Percentiles rank a stretch among this genome's conserved stretches.
Evolutionary conservation across 2,797 vertebrate species (phyloP).

Genomic region (Schizothorax lantsangensis): DNA sequence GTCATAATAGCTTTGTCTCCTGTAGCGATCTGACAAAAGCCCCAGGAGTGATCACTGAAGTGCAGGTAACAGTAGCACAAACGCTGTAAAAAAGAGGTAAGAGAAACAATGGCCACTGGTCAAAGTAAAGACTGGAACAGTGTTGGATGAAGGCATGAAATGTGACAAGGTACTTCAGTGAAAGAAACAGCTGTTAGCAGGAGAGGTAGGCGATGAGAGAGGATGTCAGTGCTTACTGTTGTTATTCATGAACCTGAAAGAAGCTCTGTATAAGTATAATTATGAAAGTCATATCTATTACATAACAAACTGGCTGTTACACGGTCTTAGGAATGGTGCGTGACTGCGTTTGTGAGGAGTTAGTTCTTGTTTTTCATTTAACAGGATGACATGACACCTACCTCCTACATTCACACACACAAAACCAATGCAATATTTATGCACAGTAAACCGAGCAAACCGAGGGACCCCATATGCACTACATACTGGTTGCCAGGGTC

Average conservation of each 20-base stretch:
- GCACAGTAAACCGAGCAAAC: constrained; percentile 13
- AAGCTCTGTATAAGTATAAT: constrained; percentile 28
- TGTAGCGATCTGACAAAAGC: constrained; percentile 37
- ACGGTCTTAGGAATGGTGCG: background rate
- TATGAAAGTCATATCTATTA: constrained; percentile 32
- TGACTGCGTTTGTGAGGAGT: background rate
- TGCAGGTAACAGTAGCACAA: constrained; percentile 35
- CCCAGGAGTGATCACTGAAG: constrained; percentile 38
- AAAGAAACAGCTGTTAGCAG: constrained; percentile 21
- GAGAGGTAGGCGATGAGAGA: constrained; percentile 13
- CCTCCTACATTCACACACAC: background rate
- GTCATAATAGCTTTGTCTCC: constrained; percentile 6
- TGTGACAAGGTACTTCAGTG: constrained; percentile 27
- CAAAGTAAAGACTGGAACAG: background rate
- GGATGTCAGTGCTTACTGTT: constrained; percentile 1
- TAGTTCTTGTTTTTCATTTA: constrained; percentile 31
- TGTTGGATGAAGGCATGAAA: constrained; percentile 16
- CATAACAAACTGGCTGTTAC: constrained; percentile 19
- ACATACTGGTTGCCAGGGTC: background rate
- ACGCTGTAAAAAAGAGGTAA: constrained; percentile 17
- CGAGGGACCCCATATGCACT: constrained; percentile 7
- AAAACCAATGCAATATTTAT: constrained; percentile 28
- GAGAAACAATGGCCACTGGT: constrained; percentile 15
- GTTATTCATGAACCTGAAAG: constrained; percentile 2
- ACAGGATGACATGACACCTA: constrained; percentile 16